Base-by-base conservation (phyloP, 2,888 invertebrate species). In the Lycophotia porphyrea region DNA sequence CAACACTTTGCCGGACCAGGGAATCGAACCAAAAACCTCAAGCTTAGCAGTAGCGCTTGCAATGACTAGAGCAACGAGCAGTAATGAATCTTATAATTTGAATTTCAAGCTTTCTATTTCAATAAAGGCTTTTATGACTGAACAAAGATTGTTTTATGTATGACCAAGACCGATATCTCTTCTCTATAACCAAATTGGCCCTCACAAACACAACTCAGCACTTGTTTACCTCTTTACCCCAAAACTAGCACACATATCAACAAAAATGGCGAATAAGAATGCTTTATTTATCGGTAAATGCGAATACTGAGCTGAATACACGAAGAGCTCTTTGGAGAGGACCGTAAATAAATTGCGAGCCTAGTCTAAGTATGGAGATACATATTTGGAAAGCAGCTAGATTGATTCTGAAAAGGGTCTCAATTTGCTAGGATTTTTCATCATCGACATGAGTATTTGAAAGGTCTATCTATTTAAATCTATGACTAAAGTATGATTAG, bases 291-390 rank as follows among this genome's bases (percentile, higher is more conserved):
- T 67, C 11, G 39, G 13, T 36, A 69, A 74, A 69, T 15, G 65
- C 60, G 58, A 55, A 44, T 39, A 69, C 76, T 52, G 58, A 61
- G 15, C 52, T 76, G 65, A 76, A 76, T 69, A 82, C 69, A 65
- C 49, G 47, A 70, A 69, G 69, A 80, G n/a, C 69, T 49, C 55
- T 80, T 80, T 42, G 34, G n/a, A 66, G 68, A 52, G 49, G 58
- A 76, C 66, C 61, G 39, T 70, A 70, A 82, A 80, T 69, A 82
- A 70, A 81, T 68, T 76, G 21, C 13, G 36, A 42, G 42, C 39
- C 52, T 76, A 65, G 68, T 36, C 47, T 58, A 44, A 42, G n/a
- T 42, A n/a, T 15, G 9, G 34, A 55, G 60, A 55, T 66, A 60
- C 65, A 55, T 66, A 60, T 69, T 55, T 42, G 36, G 63, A 60